These are phyloP conservation scores for Xyliphius kryptos DNA, from an alignment of 2,113 vertebrate species.

Conservation along the genomic window DNA sequence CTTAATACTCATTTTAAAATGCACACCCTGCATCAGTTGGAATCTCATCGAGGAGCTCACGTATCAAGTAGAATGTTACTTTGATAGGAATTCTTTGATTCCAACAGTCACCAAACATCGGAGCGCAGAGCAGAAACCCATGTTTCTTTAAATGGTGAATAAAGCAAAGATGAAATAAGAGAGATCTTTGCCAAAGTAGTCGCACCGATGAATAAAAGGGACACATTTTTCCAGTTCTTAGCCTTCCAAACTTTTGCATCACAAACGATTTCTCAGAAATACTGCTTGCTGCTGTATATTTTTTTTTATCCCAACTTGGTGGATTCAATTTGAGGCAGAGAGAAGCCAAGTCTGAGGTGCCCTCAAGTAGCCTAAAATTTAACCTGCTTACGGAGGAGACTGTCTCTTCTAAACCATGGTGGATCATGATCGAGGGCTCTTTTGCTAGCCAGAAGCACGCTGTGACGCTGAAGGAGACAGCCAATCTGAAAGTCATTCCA, in stretches of 20 bases:
- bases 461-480: constrained; percentile 50
- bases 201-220: not conserved
- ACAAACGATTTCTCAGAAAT: constrained; percentile 11
- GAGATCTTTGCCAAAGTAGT: not conserved
- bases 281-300: constrained; percentile 1
- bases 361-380: constrained; percentile 35
- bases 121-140: not conserved
- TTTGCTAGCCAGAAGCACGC: constrained; percentile 54
- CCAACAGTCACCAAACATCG: constrained; percentile 32
- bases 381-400: constrained; percentile 54
- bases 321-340: constrained; percentile 14
- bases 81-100: constrained; percentile 46
- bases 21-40: constrained; percentile 24
- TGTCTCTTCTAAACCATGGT: constrained; percentile 51
- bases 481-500: constrained; percentile 57
- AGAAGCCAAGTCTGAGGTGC: constrained; percentile 16
- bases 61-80: constrained; percentile 10
- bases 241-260: not conserved
- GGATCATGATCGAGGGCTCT: constrained; percentile 51
- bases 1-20: constrained; percentile 41
- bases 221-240: not conserved
- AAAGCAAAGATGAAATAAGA: not conserved
- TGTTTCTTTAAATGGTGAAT: constrained; percentile 32
- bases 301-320: not conserved
- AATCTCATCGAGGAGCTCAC: constrained; percentile 29